Evolutionary conservation across 2,797 vertebrate genomes (phyloP), one percentile per base, ranked within the genome.

Genomic region (Apogon hyalosoma): DNA sequence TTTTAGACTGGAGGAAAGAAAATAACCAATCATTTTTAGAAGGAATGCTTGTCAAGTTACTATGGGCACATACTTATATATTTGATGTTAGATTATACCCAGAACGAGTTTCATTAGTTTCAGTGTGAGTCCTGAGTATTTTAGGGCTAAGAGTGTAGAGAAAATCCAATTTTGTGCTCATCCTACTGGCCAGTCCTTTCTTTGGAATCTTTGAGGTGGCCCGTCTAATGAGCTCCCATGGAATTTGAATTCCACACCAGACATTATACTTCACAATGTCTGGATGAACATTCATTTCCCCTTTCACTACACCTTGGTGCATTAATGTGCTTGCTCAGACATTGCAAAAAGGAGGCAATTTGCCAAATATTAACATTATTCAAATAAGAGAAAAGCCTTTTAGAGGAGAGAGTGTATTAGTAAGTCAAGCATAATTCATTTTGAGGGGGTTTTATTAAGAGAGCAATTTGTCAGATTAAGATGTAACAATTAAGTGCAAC

Each of bases 161-260:
- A 69, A 79, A 82, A 76, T 69, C 58, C 46, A 73, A 80, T 83
- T 78, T 81, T 74, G 66, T 36, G 40, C 61, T 70, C 49, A 45
- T 75, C 45, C 43, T 59, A 21, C 51, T 60, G 14, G 13, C 53
- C 51, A 55, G 41, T 74, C 90, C 75, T 72, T 90, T 90, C 75
- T 86, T 70, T 83, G 63, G 81, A 71, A 87, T 88, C 80, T 88
- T 80, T 90, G 77, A 92, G 87, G 89, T 93, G 87, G 91, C 82
- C 75, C 76, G 80, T 84, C 91, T 95, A 95, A 96, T 95, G 94
- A 95, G 91, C 79, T 93, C 86, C 87, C 90, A 87, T 91, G 92
- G 89, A 95, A 95, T 93, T 69, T 89, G 58, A 21, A 88, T 87
- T 92, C 89, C 79, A 67, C 82, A 85, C 79, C 81, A 83, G 90